A percentile compares a stretch with the other conserved stretches of the same genome.
Evolutionary conservation across 2,888 invertebrate genomes (phyloP).

Genomic region (Proisotoma minuta): DNA sequence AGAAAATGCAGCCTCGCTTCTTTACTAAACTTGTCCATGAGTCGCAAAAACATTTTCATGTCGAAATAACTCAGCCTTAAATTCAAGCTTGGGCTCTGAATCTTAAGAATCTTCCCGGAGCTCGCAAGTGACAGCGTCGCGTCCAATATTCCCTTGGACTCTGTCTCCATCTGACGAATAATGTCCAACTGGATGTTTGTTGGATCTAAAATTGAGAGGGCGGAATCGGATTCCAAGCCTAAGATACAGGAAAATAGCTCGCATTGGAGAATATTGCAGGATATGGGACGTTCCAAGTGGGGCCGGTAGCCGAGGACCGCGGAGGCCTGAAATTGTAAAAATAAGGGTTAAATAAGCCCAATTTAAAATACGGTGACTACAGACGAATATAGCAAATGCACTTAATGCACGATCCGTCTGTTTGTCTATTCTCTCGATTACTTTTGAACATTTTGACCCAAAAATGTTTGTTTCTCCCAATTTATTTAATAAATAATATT

Average conservation of each 20-base stretch:
- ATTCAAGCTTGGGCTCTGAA: conserved; percentile 68
- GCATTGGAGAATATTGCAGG: conserved; percentile 77
- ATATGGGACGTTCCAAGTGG: conserved; percentile 68
- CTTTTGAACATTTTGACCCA: not conserved
- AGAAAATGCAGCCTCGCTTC: conserved; percentile 40
- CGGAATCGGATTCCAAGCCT: conserved; percentile 86
- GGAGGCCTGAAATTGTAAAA: conserved; percentile 62
- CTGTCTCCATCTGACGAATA: conserved; percentile 45
- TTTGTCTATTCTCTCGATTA: not conserved
- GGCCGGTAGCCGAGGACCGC: conserved; percentile 77
- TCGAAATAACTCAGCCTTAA: conserved; percentile 89
- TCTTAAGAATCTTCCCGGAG: conserved; percentile 51
- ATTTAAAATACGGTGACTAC: no score
- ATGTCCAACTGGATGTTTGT: conserved; percentile 75
- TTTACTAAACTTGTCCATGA: conserved; percentile 68
- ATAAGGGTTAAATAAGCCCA: not conserved
- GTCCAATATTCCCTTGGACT: conserved; percentile 48
- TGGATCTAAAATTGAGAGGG: conserved; percentile 89
- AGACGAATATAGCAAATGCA: no score
- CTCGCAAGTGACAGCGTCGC: conserved; percentile 43
- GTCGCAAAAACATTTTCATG: conserved; percentile 82
- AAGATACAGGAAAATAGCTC: conserved; percentile 90
- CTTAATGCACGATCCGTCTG: no score
- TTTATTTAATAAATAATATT: conserved; percentile 4
- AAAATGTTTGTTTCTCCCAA: not conserved